Evolutionary conservation across 1,140 invertebrate genomes (phyloP).

Genomic region (Cotesia glomerata): DNA sequence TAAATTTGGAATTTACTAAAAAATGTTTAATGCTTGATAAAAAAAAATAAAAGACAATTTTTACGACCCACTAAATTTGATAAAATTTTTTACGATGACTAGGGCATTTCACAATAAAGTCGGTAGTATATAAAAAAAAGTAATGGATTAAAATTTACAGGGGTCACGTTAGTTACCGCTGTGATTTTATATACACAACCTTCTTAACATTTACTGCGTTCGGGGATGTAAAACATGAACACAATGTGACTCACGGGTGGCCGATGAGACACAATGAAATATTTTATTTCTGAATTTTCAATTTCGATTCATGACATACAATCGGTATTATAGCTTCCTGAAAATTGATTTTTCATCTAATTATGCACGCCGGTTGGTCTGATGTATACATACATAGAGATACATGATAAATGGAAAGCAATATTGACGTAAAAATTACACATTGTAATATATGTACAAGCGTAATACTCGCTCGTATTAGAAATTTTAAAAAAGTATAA

Average conservation of each 20-base stretch:
- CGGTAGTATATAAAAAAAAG: background rate
- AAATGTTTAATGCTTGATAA: too few relatives aligned
- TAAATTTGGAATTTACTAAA: too few relatives aligned
- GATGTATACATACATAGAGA: too few relatives aligned
- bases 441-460: too few relatives aligned
- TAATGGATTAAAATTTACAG: background rate
- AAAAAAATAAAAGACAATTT: too few relatives aligned
- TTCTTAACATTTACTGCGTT: background rate
- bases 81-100: background rate
- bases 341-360: too few relatives aligned
- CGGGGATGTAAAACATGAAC: conserved; percentile 1
- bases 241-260: conserved; percentile 18
- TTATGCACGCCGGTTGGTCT: too few relatives aligned
- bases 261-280: background rate
- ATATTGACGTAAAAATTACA: too few relatives aligned
- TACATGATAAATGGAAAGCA: too few relatives aligned
- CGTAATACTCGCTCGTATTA: too few relatives aligned
- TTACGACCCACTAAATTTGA: background rate
- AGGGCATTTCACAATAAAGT: background rate
- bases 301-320: background rate
- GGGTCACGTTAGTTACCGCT: background rate
- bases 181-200: conserved; percentile 1
- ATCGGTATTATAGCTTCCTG: too few relatives aligned
- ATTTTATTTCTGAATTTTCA: background rate
- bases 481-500: too few relatives aligned